Conservation (phyloP, 2,888 invertebrate species). For the Aromia moschata region DNA sequence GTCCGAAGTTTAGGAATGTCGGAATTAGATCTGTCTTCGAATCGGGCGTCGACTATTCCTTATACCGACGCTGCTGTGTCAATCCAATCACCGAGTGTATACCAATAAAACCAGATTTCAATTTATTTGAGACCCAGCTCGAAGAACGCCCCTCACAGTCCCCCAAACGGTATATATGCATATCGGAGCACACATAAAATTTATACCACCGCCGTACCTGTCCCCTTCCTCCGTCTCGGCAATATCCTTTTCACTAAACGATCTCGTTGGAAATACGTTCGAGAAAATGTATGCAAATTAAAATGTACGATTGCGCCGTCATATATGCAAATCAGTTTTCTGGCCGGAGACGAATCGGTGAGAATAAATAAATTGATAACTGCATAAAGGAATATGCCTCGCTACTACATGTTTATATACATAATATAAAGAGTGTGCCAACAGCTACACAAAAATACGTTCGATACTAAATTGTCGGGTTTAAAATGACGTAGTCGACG, state of each 20-base stretch:
- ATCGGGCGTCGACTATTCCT: neutral
- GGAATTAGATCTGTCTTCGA: slow-evolving; percentile 19
- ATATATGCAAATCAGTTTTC: neutral
- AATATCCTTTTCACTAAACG: slow-evolving; percentile 11
- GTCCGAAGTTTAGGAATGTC: slow-evolving; percentile 24
- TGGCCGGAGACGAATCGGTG: no score
- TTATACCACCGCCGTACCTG: slow-evolving; percentile 11
- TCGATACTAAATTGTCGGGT: no score
- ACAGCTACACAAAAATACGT: no score
- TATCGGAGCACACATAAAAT: slow-evolving; percentile 13
- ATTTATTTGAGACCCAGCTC: slow-evolving; percentile 9
- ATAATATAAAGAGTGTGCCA: no score
- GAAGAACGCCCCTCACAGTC: neutral
- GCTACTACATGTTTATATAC: no score
- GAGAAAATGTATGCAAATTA: neutral
- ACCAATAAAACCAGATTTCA: slow-evolving; percentile 27
- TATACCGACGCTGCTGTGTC: no score
- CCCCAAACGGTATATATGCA: neutral
- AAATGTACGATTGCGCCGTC: no score
- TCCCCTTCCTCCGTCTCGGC: slow-evolving; percentile 7
- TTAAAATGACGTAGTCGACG: no score
- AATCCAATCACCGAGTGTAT: slow-evolving; percentile 19
- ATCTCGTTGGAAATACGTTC: neutral
- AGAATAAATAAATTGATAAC: no score
- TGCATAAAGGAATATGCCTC: no score